Evolutionary conservation across 2,888 invertebrate species (phyloP).

Genomic region (Metallyticus violacea): DNA sequence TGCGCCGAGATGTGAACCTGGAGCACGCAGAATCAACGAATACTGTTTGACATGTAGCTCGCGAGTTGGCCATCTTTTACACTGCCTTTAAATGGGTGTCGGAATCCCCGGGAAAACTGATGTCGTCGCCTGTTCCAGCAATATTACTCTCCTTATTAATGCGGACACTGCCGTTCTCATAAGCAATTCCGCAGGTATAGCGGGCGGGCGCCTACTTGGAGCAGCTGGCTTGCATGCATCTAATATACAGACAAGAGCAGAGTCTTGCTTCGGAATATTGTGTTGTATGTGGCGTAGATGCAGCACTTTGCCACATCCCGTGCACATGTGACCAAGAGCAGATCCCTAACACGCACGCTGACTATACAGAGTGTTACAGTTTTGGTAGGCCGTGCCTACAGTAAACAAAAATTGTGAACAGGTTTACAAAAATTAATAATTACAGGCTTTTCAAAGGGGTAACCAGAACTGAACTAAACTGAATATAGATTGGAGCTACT

Average conservation of each 20-base stretch:
- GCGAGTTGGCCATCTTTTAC: not conserved
- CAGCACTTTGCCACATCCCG: constrained; percentile 2
- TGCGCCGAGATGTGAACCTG: not conserved
- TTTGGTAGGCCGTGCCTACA: too few species aligned
- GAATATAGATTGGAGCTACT: too few species aligned
- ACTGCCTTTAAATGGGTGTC: not conserved
- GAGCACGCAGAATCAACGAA: not conserved
- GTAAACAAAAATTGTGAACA: too few species aligned
- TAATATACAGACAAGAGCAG: not conserved
- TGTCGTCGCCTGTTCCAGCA: not conserved
- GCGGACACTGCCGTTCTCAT: constrained; percentile 3
- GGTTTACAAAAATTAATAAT: too few species aligned
- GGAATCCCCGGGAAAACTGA: not conserved
- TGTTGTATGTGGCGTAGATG: not conserved
- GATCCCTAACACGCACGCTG: not conserved
- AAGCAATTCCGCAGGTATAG: constrained; percentile 1
- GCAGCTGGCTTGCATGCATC: not conserved
- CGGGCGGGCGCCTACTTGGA: not conserved
- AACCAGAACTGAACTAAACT: too few species aligned
- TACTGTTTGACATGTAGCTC: not conserved
- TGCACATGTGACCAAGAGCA: constrained; percentile 11
- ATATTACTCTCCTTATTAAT: not conserved
- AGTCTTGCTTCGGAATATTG: not conserved
- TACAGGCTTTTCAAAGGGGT: too few species aligned
- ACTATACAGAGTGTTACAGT: not conserved